Evolutionary conservation across 2,113 vertebrate species (phyloP).

Genomic region (Podarcis cretensis): DNA sequence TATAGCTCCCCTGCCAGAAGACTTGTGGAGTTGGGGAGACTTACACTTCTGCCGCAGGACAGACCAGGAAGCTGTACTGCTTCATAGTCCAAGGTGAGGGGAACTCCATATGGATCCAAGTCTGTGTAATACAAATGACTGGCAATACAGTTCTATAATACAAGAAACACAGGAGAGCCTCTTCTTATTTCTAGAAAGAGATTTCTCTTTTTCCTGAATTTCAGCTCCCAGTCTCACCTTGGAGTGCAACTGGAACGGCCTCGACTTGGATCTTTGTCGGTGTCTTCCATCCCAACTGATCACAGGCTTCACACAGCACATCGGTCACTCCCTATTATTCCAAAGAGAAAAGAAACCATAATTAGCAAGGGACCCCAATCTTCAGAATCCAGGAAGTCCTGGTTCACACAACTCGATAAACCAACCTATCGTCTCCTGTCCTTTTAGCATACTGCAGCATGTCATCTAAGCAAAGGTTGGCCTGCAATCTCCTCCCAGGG

Average conservation of each 20-base stretch:
- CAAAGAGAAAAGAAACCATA: not conserved
- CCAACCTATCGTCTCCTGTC: too few species aligned
- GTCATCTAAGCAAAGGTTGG: too few species aligned
- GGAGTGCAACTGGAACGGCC: slow-evolving; percentile 90
- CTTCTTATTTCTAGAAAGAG: not conserved
- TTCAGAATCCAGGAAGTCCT: not conserved
- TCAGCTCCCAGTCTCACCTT: slow-evolving; percentile 76
- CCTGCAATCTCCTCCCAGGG: too few species aligned
- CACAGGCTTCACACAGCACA: slow-evolving; percentile 95
- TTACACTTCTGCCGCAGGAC: too few species aligned
- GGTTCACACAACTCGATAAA: not conserved
- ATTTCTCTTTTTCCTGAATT: not conserved
- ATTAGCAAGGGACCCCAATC: not conserved
- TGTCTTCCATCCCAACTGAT: slow-evolving; percentile 92
- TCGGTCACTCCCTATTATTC: slow-evolving; percentile 91
- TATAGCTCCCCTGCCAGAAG: too few species aligned
- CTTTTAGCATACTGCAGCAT: too few species aligned
- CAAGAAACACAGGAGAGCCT: not conserved
- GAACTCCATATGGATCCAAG: not conserved
- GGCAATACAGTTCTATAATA: not conserved
- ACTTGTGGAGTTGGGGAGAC: too few species aligned
- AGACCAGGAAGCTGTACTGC: too few species aligned
- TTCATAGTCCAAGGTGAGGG: not conserved
- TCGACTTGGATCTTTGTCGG: slow-evolving; percentile 97
- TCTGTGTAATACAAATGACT: not conserved